Evolutionary conservation across 2,888 invertebrate species (phyloP).

Genomic region (Perithous albicinctus): DNA sequence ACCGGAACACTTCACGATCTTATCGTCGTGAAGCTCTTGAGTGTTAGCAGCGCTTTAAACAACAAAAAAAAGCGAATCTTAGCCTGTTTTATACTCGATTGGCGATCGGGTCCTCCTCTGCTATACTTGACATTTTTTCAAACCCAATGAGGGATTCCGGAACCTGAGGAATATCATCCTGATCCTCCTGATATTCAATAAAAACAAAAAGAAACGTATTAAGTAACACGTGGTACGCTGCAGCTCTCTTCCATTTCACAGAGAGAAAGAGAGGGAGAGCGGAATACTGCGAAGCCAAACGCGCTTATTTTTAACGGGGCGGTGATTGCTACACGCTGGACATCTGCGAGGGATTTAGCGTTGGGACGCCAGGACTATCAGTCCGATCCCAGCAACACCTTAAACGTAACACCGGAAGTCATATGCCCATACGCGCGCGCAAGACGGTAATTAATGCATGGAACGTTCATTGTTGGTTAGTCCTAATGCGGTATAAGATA

Average conservation of each 20-base stretch:
- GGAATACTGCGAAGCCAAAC: not conserved
- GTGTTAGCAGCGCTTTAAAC: not conserved
- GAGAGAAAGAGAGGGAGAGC: not conserved
- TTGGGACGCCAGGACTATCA: slow-evolving; percentile 58
- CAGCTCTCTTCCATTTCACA: not conserved
- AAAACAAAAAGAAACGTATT: not conserved
- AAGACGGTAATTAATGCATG: slow-evolving; percentile 81
- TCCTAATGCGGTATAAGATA: not conserved
- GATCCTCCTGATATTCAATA: not conserved
- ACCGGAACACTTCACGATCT: slow-evolving; percentile 67
- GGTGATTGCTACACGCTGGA: slow-evolving; percentile 50
- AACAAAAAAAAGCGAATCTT: not conserved
- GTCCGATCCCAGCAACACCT: slow-evolving; percentile 62
- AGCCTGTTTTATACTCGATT: not conserved
- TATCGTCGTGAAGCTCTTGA: not conserved
- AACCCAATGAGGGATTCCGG: slow-evolving; percentile 41
- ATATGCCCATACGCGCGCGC: slow-evolving; percentile 84
- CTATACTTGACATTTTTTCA: not conserved
- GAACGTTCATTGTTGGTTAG: not conserved
- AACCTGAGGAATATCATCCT: slow-evolving; percentile 3
- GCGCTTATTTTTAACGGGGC: not conserved
- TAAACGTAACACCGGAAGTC: slow-evolving; percentile 77
- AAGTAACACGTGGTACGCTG: slow-evolving; percentile 19
- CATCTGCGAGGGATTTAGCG: slow-evolving; percentile 66
- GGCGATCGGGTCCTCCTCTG: not conserved